These are phyloP conservation scores for Phoxinus dragarum DNA, from an alignment of 2,797 vertebrate species.

Conservation along the genomic window DNA sequence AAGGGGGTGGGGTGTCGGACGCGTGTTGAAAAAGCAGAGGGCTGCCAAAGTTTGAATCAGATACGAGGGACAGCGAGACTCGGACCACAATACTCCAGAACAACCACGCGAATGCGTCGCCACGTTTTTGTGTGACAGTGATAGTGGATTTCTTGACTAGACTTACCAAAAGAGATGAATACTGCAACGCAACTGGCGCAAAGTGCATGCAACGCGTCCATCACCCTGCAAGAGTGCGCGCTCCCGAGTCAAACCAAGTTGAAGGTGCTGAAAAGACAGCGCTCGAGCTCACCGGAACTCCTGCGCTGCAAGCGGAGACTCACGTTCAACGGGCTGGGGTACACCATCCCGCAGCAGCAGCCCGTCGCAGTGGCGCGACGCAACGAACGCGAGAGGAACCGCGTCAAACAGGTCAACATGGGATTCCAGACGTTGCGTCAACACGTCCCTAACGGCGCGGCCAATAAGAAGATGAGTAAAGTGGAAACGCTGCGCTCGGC, in stretches of 20 bases:
- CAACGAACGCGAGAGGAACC: slow-evolving; percentile 94
- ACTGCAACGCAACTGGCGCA: slow-evolving; percentile 71
- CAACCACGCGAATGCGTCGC: slow-evolving; percentile 79
- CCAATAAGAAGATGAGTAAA: slow-evolving; percentile 98
- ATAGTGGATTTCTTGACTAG: slow-evolving; percentile 54
- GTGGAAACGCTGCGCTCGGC: slow-evolving; percentile 96
- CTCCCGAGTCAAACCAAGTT: slow-evolving; percentile 69
- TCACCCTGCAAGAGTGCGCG: slow-evolving; percentile 72
- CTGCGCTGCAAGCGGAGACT: slow-evolving; percentile 89
- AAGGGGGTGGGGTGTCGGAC: slow-evolving; percentile 78
- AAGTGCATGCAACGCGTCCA: slow-evolving; percentile 69
- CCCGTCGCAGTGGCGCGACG: slow-evolving; percentile 88
- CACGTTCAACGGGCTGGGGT: slow-evolving; percentile 81
- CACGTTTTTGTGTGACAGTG: slow-evolving; percentile 56
- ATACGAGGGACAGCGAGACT: slow-evolving; percentile 76
- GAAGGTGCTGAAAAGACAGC: slow-evolving; percentile 85
- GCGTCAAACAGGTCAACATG: slow-evolving; percentile 95
- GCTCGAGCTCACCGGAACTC: slow-evolving; percentile 86
- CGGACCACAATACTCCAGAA: slow-evolving; percentile 69
- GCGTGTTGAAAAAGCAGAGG: slow-evolving; percentile 89
- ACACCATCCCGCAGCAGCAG: slow-evolving; percentile 80
- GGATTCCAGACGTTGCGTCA: slow-evolving; percentile 95
- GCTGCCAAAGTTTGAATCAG: slow-evolving; percentile 85
- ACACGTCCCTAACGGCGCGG: slow-evolving; percentile 91
- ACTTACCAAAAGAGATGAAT: slow-evolving; percentile 72